Percentiles rank a stretch among this genome's conserved stretches.
phyloP scores from a whole-genome alignment of 2,113 vertebrate species.

The Acrocephalus arundinaceus region DNA sequence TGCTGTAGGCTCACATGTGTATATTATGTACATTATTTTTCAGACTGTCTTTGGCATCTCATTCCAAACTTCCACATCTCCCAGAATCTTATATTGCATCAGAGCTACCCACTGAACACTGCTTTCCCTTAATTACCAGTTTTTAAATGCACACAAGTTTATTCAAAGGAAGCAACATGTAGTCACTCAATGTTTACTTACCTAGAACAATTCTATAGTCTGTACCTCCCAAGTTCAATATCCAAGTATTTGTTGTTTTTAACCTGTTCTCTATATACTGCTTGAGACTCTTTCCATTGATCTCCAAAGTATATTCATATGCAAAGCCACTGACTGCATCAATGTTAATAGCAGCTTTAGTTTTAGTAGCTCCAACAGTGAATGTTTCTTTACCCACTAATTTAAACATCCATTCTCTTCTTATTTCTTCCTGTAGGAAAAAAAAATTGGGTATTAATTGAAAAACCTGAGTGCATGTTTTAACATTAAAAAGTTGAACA shows the following conservation, averaged over 20 bases:
- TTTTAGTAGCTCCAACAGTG: constrained; percentile 84
- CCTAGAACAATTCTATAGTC: constrained; percentile 93
- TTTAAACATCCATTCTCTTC: constrained; percentile 99
- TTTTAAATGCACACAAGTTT: background rate
- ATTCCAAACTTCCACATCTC: background rate
- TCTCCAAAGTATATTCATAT: constrained; percentile 96
- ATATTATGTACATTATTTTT: background rate
- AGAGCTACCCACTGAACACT: background rate
- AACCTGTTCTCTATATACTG: constrained; percentile 95
- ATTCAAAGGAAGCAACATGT: background rate
- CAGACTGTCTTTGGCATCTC: background rate
- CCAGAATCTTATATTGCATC: background rate
- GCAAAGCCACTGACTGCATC: constrained; percentile 93
- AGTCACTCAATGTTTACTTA: constrained; percentile 64
- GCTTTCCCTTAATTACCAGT: background rate
- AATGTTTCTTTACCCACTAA: constrained; percentile 97
- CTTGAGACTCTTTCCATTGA: constrained; percentile 96
- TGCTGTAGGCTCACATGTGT: background rate
- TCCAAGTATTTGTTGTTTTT: constrained; percentile 94
- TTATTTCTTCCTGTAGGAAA: constrained; percentile 83
- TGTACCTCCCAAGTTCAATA: constrained; percentile 85
- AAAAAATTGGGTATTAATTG: background rate
- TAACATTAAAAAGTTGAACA: background rate
- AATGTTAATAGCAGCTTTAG: constrained; percentile 96
- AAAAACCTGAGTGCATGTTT: background rate